Evolutionary conservation across 2,797 vertebrate species (phyloP).

Genomic region (Amblyopsis hoosieri): DNA sequence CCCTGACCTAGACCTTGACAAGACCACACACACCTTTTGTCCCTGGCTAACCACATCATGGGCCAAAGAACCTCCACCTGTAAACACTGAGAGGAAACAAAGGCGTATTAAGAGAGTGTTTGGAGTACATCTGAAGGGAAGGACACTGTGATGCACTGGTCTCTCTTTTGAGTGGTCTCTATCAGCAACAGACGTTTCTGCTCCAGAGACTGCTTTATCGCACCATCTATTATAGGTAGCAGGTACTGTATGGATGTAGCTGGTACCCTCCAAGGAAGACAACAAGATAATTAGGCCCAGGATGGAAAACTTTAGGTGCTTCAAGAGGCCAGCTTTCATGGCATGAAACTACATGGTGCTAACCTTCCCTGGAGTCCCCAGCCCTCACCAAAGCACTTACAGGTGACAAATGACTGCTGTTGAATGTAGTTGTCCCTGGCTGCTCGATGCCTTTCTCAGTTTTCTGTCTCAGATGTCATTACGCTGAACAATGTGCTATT

Average conservation of each 20-base stretch:
- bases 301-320: conserved; percentile 44
- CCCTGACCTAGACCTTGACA: conserved; percentile 56
- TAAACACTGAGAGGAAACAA: conserved; percentile 32
- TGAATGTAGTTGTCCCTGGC: conserved; percentile 52
- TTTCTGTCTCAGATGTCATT: conserved; percentile 59
- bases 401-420: conserved; percentile 66
- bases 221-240: conserved; percentile 52
- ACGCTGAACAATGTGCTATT: conserved; percentile 64
- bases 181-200: conserved; percentile 34
- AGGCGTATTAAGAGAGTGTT: conserved; percentile 35
- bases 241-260: conserved; percentile 26
- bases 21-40: conserved; percentile 7
- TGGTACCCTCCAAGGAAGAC: conserved; percentile 24
- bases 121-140: conserved; percentile 56
- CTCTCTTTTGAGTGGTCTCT: conserved; percentile 33
- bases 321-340: conserved; percentile 16
- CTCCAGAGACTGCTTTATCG: conserved; percentile 30
- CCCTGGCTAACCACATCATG: conserved; percentile 33
- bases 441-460: conserved; percentile 26
- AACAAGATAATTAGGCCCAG: conserved; percentile 33
- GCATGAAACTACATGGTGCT: neutral
- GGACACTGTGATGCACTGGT: conserved; percentile 15
- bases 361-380: conserved; percentile 49
- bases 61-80: conserved; percentile 29
- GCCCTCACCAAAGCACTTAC: conserved; percentile 53